Evolutionary conservation across 2,113 vertebrate species (phyloP), one percentile per base, ranked within the genome.

Genomic region (Bagarius yarrelli): DNA sequence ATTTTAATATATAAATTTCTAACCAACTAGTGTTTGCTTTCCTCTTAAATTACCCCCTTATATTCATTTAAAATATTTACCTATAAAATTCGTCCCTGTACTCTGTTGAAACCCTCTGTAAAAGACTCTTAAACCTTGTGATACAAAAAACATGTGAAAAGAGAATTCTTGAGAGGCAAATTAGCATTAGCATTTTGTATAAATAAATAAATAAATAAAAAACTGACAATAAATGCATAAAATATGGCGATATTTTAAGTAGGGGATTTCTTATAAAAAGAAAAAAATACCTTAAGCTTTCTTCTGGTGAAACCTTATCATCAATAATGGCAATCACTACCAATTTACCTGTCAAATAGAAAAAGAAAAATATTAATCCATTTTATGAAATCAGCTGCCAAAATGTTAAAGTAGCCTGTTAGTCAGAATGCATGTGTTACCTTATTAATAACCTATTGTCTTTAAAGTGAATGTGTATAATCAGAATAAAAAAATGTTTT

Each of bases 311-410:
- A 84, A 96, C 96, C 90, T 96, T 98, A 89, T 98, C 96, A 87
- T 98, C 95, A 88, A 97, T 95, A 86, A 98, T 88, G 77, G 96
- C 97, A 77, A 99, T 95, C 82, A 93, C 96, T 88, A 98, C 93
- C 88, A 98, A 92, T 91, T 99, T 98, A 88, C 98, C 97, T 98
- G 91, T 57, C 66, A 64, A 47, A 73, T 5, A 56, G 40, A 30
- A 5, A 25, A 57, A 47, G 36, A 56, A 55, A 60, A 76, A 44
- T 66, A 27, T n/a, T 19, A 71, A 25, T 11, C 14, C 36, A 59
- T 32, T 5, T 61, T 57, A 40, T 53, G 15, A 36, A n/a, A 19
- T 23, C 21, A 36, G 27, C 14, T 27, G 40, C 2, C 16, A 11
- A 3, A 1, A 27, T 57, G 25, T 66, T 40, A 34, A 21, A 56